Base-by-base conservation (phyloP, 1,140 invertebrate genomes). In the Aleiodes sp. region DNA sequence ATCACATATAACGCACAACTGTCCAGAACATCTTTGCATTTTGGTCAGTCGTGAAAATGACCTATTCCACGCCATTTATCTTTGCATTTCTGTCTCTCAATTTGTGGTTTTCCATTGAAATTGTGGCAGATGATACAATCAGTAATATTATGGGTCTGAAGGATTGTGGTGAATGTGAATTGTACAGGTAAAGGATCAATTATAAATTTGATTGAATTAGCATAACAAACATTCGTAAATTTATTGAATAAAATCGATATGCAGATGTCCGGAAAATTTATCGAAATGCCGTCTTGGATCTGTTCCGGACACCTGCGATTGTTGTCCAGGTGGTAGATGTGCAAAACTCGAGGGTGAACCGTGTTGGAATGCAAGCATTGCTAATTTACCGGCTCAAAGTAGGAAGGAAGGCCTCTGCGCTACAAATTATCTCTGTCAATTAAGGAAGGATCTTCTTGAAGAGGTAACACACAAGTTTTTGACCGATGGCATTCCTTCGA, bases 251-350 rank as follows among this genome's bases (percentile, higher is more conserved):
- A 69, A n/a, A 16, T 69, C 10, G 14, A 14, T 14, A 37, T 69
- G 10, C 35, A 80, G 82, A 63, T 84, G 81, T 70, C 82, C 81
- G 6, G 73, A 77, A 12, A 72, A 80, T 70, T 65, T 77, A 4
- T 68, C 70, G 33, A 82, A 74, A 21, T 89, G 88, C 71, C 75
- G 84, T 1, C 77, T 87, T 12, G 88, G 87, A 19, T 70, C 85
- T 14, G 83, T 87, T 2, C 76, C 84, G 39, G 90, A 91, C 74
- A 76, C 82, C 2, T 91, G 90, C 73, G 84, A 82, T 43, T 91
- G 90, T 76, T 91, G 90, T 72, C 64, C 75, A 1, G 41, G 39
- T 28, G 84, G 85, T 31, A 76, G 88, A 14, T 91, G 90, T 70
- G 89, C 87, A 0, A 82, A 82, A 61, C 78, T 82, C 0, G 87